A percentile compares a stretch with the other conserved stretches of the same genome.
Conservation (phyloP, 2,888 invertebrate species). For the Zonitis immaculata region DNA sequence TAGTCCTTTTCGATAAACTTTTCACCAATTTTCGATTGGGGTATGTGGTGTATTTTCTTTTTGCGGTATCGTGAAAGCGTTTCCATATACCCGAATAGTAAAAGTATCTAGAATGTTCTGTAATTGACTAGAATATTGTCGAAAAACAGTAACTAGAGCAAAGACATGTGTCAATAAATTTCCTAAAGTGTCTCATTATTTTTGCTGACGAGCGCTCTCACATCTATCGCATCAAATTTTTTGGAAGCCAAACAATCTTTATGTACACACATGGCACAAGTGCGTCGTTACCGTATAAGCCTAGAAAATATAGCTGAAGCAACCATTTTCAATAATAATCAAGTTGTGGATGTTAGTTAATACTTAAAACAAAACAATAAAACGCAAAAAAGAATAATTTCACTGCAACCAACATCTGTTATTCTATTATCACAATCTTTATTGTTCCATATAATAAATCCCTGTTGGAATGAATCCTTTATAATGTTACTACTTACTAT, state of each 20-base stretch:
- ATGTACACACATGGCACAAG: conserved; percentile 20
- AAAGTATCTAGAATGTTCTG: too few relatives aligned
- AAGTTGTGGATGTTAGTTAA: not conserved
- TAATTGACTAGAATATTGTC: too few relatives aligned
- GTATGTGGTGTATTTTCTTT: too few relatives aligned
- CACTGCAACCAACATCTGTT: too few relatives aligned
- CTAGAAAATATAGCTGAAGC: conserved; percentile 12
- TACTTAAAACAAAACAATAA: not conserved
- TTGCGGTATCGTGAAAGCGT: too few relatives aligned
- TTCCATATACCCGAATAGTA: too few relatives aligned
- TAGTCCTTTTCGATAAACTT: too few relatives aligned
- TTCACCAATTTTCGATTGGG: too few relatives aligned
- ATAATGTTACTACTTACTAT: not conserved
- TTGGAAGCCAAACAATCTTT: conserved; percentile 29
- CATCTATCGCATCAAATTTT: conserved; percentile 31
- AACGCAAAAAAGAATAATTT: not conserved
- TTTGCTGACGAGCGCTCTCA: too few relatives aligned
- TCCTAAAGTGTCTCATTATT: too few relatives aligned
- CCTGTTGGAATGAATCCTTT: not conserved
- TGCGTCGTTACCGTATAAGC: conserved; percentile 14
- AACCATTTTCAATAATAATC: conserved; percentile 1
- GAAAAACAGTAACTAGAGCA: too few relatives aligned
- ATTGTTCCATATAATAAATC: not conserved
- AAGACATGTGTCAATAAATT: too few relatives aligned
- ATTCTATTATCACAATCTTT: not conserved